These are phyloP conservation scores for Cantharis nigra DNA, from an alignment of 2,888 invertebrate genomes.

Conservation along the genomic window DNA sequence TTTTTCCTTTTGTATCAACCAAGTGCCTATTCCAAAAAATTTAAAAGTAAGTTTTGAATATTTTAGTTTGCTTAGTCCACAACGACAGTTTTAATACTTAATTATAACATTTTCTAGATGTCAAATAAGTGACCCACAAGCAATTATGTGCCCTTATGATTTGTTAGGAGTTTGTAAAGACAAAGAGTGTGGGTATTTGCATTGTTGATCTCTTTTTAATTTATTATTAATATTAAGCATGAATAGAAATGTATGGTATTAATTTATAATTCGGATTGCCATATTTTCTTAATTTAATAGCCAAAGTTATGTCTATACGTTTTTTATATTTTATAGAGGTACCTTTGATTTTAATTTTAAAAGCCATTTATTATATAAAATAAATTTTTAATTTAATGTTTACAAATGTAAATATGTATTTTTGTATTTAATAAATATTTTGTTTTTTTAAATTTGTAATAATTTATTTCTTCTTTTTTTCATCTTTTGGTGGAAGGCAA, in stretches of 20 bases:
- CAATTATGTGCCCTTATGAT: slow-evolving; percentile 52
- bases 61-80: not conserved
- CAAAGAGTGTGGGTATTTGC: slow-evolving; percentile 50
- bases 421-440: slow-evolving; percentile 16
- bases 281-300: slow-evolving; percentile 22
- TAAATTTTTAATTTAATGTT: slow-evolving; percentile 6
- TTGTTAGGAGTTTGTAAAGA: slow-evolving; percentile 52
- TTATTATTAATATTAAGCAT: not conserved
- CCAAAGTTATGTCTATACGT: slow-evolving; percentile 22
- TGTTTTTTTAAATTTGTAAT: not conserved
- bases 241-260: not conserved
- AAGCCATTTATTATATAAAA: not conserved
- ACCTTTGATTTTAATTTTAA: not conserved
- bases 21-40: not conserved
- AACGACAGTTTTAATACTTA: not conserved
- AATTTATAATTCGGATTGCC: slow-evolving; percentile 5
- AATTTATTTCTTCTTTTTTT: not conserved
- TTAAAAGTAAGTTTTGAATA: not conserved
- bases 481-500: slow-evolving; percentile 39
- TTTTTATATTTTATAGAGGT: not conserved
- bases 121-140: slow-evolving; percentile 45
- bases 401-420: slow-evolving; percentile 18
- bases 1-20: not conserved
- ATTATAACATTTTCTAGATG: slow-evolving; percentile 32
- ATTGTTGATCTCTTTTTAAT: slow-evolving; percentile 35